Evolutionary conservation across 2,888 invertebrate species (phyloP), one percentile per base, ranked within the genome.

Genomic region (Thecocarcelia acutangulata): DNA sequence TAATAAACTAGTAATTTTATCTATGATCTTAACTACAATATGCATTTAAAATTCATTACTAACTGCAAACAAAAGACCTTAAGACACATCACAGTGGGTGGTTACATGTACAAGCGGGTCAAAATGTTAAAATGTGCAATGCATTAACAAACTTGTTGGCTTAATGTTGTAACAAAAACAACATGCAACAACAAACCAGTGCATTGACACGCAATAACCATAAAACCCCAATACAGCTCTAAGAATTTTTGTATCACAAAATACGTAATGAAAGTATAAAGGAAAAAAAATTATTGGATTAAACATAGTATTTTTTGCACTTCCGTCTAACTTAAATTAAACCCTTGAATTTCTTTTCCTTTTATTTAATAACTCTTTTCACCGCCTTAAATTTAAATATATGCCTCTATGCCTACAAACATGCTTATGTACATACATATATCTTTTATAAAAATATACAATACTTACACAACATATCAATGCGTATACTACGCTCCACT

Each of bases 381-480:
- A 21, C n/a, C 15, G 33, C 19, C 9, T 33, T 1, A 33, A 3
- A 9, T 33, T 33, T 33, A 1, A 17, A 5, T 37, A 13, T 37
- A 37, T 19, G 17, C 17, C n/a, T 54, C 64, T 63, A 28, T n/a
- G n/a, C n/a, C n/a, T n/a, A n/a, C n/a, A 3, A 24, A 24, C 5
- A 24, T 24, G 24, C n/a, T n/a, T 24, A 24, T 3, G 3, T 24
- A 24, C 24, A 5, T 33, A 33, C 1, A 8, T 44, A 17, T 21
- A 28, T 21, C 52, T 17, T 24, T 44, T n/a, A 42, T 68, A 21
- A 54, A 54, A 68, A 28, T 42, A 58, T 33, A n/a, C 58, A 58
- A 75, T 85, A 95, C 96, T 95, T 91, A 97, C 97, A 91, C 88
- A 96, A 93, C 92, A 97, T 93, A 90, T 97, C 96, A 86, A 97